Base-by-base conservation (phyloP, 2,797 vertebrate species). In the Pristis pectinata region DNA sequence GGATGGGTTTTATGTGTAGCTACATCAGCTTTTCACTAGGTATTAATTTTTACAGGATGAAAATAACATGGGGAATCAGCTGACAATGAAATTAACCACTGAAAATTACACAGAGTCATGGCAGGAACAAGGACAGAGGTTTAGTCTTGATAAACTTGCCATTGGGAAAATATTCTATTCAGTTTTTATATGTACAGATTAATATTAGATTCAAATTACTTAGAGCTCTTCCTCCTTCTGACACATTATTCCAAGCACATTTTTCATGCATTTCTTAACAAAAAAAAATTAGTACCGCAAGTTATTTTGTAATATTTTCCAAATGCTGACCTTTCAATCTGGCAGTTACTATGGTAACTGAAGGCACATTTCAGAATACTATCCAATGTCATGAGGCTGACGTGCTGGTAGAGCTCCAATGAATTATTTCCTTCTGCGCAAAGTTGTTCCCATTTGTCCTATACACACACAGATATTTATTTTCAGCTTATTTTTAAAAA, bases 351-450 rank as follows among this genome's bases (percentile, higher is more conserved):
- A 44, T 41, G 41, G 27, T 93, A 93, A 93, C 92, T 93, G 92
- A 93, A 93, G 41, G 67, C 92, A 93, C 67, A 74, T 53, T 74
- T 74, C 92, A 93, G 24, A 72, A 72, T 93, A 53, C 67, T 93
- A 34, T 93, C 92, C 41, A 93, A 74, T 74, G 92, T 72, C 92
- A 93, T 70, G 10, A 93, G 92, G 67, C 92, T 93, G 67, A 93
- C 11, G 22, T 93, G 67, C 34, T 98, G 95, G 95, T 97, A 98
- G 94, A 99, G 95, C 94, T 99, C 98, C 95, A 99, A 96, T 0
- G 97, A 95, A 76, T 97, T 95, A 0, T 95, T 95, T 92, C 96
- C 95, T 64, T 67, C 61, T 37, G 17, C 67, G 89, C 6, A 94
- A 15, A 89, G 95, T 94, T 95, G 96, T 94, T 97, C 97, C 97